Evolutionary conservation across 2,888 invertebrate species (phyloP).

Genomic region (Drosophila neonasuta): DNA sequence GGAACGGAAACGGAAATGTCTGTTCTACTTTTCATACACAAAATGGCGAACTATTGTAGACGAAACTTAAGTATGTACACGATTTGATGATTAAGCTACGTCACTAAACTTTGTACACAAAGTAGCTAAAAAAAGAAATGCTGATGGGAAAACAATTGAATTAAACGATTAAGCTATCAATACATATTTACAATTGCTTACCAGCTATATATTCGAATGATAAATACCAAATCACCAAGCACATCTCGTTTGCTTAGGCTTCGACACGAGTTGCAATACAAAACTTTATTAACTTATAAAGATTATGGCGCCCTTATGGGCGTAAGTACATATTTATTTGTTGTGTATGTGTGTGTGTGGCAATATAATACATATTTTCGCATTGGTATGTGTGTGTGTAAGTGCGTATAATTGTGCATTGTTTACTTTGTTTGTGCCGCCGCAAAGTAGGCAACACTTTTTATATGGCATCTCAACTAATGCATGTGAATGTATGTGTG

Average conservation of each 20-base stretch:
- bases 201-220: constrained; percentile 1
- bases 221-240: constrained; percentile 7
- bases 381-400: constrained; percentile 31
- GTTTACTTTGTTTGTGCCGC: constrained; percentile 27
- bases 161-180: constrained; percentile 35
- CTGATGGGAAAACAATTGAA: constrained; percentile 37
- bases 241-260: constrained; percentile 13
- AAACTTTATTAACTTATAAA: constrained; percentile 69
- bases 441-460: constrained; percentile 55
- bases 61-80: constrained; percentile 22
- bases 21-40: constrained; percentile 46
- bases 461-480: constrained; percentile 37
- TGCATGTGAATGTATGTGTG: constrained; percentile 10
- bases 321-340: constrained; percentile 35
- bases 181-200: constrained; percentile 41
- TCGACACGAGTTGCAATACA: constrained; percentile 52
- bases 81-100: constrained; percentile 21
- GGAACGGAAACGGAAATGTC: constrained; percentile 69
- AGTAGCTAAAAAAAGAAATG: constrained; percentile 9
- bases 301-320: constrained; percentile 31
- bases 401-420: constrained; percentile 27
- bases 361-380: constrained; percentile 33
- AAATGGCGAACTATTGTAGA: constrained; percentile 11
- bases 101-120: constrained; percentile 16
- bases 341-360: constrained; percentile 28